Percentiles rank a stretch among this genome's conserved stretches.
Evolutionary conservation across 2,113 vertebrate species (phyloP).

Genomic region (Ictalurus punctatus): DNA sequence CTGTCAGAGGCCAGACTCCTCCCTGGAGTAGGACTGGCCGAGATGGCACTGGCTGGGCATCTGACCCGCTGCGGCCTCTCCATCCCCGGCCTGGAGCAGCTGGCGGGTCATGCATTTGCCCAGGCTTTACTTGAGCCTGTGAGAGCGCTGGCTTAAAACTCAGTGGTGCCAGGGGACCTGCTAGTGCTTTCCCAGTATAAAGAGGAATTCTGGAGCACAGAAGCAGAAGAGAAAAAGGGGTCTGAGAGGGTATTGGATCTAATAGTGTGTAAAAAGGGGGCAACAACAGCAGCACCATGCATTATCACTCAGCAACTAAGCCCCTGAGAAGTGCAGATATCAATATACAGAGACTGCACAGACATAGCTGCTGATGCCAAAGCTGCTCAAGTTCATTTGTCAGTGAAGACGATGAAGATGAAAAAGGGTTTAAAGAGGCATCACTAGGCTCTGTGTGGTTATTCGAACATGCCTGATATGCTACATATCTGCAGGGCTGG

Average conservation of each 20-base stretch:
- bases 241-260: slow-evolving; percentile 29
- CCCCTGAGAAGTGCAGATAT: slow-evolving; percentile 23
- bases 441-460: slow-evolving; percentile 1
- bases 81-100: slow-evolving; percentile 48
- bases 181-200: slow-evolving; percentile 1
- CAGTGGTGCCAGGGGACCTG: slow-evolving; percentile 21
- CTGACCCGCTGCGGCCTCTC: slow-evolving; percentile 42
- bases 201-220: slow-evolving; percentile 1
- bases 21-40: slow-evolving; percentile 44
- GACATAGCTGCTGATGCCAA: slow-evolving; percentile 19
- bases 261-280: slow-evolving; percentile 29
- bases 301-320: slow-evolving; percentile 26
- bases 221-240: not conserved
- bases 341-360: slow-evolving; percentile 12
- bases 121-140: slow-evolving; percentile 50
- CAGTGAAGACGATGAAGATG: slow-evolving; percentile 39
- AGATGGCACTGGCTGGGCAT: slow-evolving; percentile 49
- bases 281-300: slow-evolving; percentile 19
- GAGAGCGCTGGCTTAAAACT: slow-evolving; percentile 34
- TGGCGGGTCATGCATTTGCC: slow-evolving; percentile 49
- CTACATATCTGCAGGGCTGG: not conserved
- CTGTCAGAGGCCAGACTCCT: slow-evolving; percentile 45
- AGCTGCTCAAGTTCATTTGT: slow-evolving; percentile 18
- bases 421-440: slow-evolving; percentile 20
- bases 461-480: not conserved